phyloP scores from a whole-genome alignment of 2,797 vertebrate genomes.

The Eulemur albifrons region DNA sequence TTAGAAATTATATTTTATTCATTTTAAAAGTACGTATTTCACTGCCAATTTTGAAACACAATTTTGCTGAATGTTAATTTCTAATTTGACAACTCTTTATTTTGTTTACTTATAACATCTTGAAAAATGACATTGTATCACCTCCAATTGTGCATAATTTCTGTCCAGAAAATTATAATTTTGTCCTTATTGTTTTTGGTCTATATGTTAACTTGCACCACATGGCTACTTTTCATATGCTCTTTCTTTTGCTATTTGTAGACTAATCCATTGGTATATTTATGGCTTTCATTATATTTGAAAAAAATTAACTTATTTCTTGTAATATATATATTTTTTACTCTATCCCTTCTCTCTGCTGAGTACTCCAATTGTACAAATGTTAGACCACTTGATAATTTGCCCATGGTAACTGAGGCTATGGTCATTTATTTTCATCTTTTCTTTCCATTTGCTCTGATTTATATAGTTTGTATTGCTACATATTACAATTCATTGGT shows the following conservation, averaged over 20 bases:
- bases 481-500: not conserved
- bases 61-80: not conserved
- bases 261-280: not conserved
- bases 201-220: not conserved
- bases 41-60: not conserved
- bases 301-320: not conserved
- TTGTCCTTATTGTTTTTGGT: not conserved
- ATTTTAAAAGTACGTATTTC: not conserved
- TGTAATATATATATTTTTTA: not conserved
- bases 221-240: not conserved
- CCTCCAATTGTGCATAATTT: not conserved
- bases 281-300: not conserved
- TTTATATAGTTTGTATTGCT: not conserved
- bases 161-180: not conserved
- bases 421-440: not conserved
- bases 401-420: not conserved
- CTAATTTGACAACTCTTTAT: not conserved
- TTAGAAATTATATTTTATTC: not conserved
- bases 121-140: not conserved
- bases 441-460: not conserved
- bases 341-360: not conserved
- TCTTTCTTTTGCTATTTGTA: not conserved
- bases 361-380: not conserved
- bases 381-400: not conserved
- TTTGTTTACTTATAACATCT: not conserved